Conservation (phyloP, 2,888 invertebrate species). For the Drosophila mayaguana region DNA sequence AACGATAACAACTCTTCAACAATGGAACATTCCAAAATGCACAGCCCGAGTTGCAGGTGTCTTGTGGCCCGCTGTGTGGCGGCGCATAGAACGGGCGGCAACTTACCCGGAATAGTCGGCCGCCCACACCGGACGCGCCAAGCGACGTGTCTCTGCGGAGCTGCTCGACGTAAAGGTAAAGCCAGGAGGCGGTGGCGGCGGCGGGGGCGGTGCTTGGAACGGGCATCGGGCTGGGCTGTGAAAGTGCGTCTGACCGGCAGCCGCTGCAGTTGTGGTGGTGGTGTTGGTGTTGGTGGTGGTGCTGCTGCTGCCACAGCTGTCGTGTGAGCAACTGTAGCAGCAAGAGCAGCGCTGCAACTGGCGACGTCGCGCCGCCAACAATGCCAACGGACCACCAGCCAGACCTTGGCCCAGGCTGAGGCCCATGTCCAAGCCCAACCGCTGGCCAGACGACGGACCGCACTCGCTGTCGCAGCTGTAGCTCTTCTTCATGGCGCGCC, state of each 20-base stretch:
- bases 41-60: conserved; percentile 27
- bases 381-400: conserved; percentile 56
- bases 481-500: conserved; percentile 82
- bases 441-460: conserved; percentile 35
- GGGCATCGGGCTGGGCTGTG: conserved; percentile 1
- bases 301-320: conserved; percentile 70
- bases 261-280: conserved; percentile 47
- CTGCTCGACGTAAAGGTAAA: conserved; percentile 74
- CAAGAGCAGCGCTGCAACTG: conserved; percentile 62
- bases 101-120: conserved; percentile 89
- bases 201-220: conserved; percentile 15
- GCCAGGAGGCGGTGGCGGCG: conserved; percentile 20
- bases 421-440: conserved; percentile 39
- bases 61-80: conserved; percentile 17
- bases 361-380: conserved; percentile 56
- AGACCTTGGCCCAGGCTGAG: conserved; percentile 50
- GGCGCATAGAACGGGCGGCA: conserved; percentile 28
- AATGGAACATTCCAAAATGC: conserved; percentile 58
- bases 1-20: conserved; percentile 66
- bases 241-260: conserved; percentile 20
- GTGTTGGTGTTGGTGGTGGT: conserved; percentile 83
- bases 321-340: conserved; percentile 69
- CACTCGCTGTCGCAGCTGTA: conserved; percentile 84
- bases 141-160: conserved; percentile 69
- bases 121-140: conserved; percentile 87